Base-by-base conservation (phyloP, 2,113 vertebrate species). In the Limnothrissa miodon region DNA sequence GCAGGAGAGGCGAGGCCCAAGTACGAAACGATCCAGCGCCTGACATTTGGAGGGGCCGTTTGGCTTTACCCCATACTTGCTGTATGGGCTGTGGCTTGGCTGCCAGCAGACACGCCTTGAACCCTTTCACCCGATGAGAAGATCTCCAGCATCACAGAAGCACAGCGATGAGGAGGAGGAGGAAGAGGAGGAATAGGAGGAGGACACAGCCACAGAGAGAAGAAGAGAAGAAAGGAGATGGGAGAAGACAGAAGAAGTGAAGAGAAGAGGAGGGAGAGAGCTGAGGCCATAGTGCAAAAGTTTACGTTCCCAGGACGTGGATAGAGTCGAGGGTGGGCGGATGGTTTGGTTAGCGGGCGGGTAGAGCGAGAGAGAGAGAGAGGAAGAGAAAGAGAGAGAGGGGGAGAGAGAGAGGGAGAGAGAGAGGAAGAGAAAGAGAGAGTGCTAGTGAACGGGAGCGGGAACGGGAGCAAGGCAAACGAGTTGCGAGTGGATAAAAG, bases 221-320 rank as follows among this genome's bases (percentile, higher is more conserved):
- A 66, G 59, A 66, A 10, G 29, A 66, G 53, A 6, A 19, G n/a
- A 53, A 11, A 53, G 48, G n/a, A 6, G 53, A 59, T 21, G n/a
- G n/a, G 53, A 59, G 53, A 59, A 10, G 48, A 53, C 4, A 53
- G 15, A 11, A 53, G 48, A 53, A 53, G 48, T n/a, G n/a, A n/a
- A 93, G 91, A 92, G 92, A 90, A 93, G 93, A 93, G 90, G 90
- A 93, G 87, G 87, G 88, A 80, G 90, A 91, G 90, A 88, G 89
- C 80, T 74, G 78, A 91, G 92, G 90, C 89, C 90, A 90, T 86
- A 86, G 94, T 93, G 94, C 93, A 94, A 95, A 94, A 95, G 94
- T 94, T 95, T 93, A 94, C 84, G 92, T 94, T 95, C 94, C 93
- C 93, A 94, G 92, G 93, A 93, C 92, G 91, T 90, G 89, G 89